Conservation (phyloP, 1,140 invertebrate genomes). For the Euwallacea fornicatus region DNA sequence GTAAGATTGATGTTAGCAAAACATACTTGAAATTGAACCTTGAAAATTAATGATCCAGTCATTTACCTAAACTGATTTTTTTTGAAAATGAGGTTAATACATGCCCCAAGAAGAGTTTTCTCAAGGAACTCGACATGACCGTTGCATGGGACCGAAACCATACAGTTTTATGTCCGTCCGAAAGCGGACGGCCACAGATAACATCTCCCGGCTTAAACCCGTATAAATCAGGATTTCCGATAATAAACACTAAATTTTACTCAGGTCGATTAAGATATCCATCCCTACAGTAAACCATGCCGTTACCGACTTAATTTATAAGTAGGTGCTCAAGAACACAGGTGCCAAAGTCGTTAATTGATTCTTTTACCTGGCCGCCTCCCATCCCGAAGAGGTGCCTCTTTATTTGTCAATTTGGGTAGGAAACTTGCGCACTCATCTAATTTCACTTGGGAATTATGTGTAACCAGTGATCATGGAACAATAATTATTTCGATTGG, state of each 20-base stretch:
- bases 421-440: constrained; percentile 14
- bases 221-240: constrained; percentile 33
- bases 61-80: too few species aligned
- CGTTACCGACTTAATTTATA: constrained; percentile 28
- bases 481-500: constrained; percentile 25
- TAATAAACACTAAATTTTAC: constrained; percentile 37
- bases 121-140: too few species aligned
- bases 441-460: constrained; percentile 2
- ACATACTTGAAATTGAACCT: too few species aligned
- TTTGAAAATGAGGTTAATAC: too few species aligned
- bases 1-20: too few species aligned
- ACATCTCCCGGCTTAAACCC: constrained; percentile 21
- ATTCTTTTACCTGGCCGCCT: constrained; percentile 18
- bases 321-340: constrained; percentile 18
- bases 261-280: constrained; percentile 33
- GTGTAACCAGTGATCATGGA: neutral
- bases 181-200: constrained; percentile 21
- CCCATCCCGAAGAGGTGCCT: neutral
- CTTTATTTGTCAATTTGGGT: neutral
- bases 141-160: neutral
- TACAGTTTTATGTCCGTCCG: constrained; percentile 11
- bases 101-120: too few species aligned
- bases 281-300: constrained; percentile 16
- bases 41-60: too few species aligned
- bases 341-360: constrained; percentile 25